These are phyloP conservation scores for Pterocles gutturalis DNA, from an alignment of 2,113 vertebrate species.

Conservation along the genomic window DNA sequence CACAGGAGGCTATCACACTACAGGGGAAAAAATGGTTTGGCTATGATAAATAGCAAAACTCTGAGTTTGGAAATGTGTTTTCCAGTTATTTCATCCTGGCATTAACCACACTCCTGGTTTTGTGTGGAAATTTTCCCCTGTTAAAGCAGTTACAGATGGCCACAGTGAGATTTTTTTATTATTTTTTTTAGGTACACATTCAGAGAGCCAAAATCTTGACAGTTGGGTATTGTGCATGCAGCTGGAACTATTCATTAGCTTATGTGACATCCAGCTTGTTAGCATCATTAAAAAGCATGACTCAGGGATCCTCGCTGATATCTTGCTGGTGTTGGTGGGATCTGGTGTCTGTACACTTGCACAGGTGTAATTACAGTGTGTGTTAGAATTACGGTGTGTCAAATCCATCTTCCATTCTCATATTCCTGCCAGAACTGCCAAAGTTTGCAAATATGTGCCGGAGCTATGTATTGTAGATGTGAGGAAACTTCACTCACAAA, in stretches of 20 bases:
- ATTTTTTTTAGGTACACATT: background rate
- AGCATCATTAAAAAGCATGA: background rate
- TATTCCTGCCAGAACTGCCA: constrained; percentile 29
- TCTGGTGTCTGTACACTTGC: background rate
- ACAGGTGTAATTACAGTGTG: background rate
- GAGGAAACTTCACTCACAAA: background rate
- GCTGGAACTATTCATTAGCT: background rate
- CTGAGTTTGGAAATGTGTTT: constrained; percentile 42
- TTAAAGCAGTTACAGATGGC: constrained; percentile 34
- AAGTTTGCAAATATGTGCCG: constrained; percentile 53
- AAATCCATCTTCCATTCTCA: background rate
- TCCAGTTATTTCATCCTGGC: constrained; percentile 53
- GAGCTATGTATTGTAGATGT: background rate
- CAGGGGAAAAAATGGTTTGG: constrained; percentile 2
- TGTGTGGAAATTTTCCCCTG: constrained; percentile 37
- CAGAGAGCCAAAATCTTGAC: background rate
- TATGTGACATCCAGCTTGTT: background rate
- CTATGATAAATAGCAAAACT: constrained; percentile 25
- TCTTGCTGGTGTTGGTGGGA: background rate
- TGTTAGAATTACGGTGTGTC: constrained; percentile 20
- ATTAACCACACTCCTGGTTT: background rate
- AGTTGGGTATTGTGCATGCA: background rate
- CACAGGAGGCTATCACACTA: background rate
- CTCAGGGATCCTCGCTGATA: background rate
- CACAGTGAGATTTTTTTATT: background rate